Percentiles rank a stretch among this genome's conserved stretches.
Evolutionary conservation across 2,113 vertebrate species (phyloP).

Genomic region (Chaenogobius annularis): DNA sequence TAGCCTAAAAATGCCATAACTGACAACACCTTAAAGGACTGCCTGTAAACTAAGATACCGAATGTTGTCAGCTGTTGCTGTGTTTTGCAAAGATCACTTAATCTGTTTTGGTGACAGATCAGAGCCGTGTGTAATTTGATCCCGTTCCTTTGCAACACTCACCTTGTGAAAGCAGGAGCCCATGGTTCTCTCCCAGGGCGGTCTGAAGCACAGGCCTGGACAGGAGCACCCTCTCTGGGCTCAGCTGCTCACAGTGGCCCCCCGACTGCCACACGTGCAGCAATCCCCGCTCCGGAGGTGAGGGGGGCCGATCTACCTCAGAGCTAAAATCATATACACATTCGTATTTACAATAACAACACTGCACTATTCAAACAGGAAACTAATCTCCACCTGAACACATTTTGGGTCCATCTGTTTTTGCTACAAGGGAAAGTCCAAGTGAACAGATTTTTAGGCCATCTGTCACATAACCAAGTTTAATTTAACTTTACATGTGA

Average conservation of each 20-base stretch:
- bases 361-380: neutral
- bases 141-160: slow-evolving; percentile 22
- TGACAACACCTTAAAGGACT: neutral
- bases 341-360: slow-evolving; percentile 6
- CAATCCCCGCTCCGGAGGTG: slow-evolving; percentile 83
- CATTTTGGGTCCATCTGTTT: neutral
- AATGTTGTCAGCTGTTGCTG: neutral
- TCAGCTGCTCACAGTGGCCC: slow-evolving; percentile 74
- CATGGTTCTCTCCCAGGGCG: slow-evolving; percentile 86
- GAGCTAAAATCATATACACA: slow-evolving; percentile 29
- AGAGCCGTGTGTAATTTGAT: neutral
- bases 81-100: neutral
- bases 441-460: neutral
- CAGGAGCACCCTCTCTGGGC: slow-evolving; percentile 82
- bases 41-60: neutral
- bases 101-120: slow-evolving; percentile 4
- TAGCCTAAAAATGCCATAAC: neutral
- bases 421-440: neutral
- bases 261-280: slow-evolving; percentile 82
- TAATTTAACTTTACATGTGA: neutral
- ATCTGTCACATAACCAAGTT: neutral
- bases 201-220: slow-evolving; percentile 86
- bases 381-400: neutral
- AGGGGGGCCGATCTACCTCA: slow-evolving; percentile 66
- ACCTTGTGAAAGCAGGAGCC: slow-evolving; percentile 89